These are phyloP conservation scores for Parazoanthus swiftii DNA, from an alignment of 92 coral and sea anemone genomes.

Conservation along the genomic window DNA sequence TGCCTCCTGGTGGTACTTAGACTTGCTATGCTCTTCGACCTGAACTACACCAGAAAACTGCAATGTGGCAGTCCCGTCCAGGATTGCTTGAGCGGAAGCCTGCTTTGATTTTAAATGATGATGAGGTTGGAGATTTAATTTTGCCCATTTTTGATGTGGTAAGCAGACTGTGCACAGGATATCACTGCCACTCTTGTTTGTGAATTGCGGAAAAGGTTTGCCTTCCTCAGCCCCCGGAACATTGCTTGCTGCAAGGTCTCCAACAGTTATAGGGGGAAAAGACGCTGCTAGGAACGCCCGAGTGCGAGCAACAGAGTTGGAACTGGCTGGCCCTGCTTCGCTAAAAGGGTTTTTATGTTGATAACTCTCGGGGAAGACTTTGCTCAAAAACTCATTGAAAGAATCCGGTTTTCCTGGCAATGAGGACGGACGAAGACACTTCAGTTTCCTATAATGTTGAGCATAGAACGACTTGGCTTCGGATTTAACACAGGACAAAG, in stretches of 20 bases:
- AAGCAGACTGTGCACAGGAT: slow-evolving; percentile 42
- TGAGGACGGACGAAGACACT: slow-evolving; percentile 36
- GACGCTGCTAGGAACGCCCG: slow-evolving; percentile 48
- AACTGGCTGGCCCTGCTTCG: slow-evolving; percentile 22
- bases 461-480: slow-evolving; percentile 18
- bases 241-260: slow-evolving; percentile 36
- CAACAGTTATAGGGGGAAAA: slow-evolving; percentile 50
- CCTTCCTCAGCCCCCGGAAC: slow-evolving; percentile 37
- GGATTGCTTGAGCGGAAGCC: slow-evolving; percentile 18
- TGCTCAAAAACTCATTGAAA: slow-evolving; percentile 39
- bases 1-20: slow-evolving; percentile 41
- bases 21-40: slow-evolving; percentile 24
- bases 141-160: slow-evolving; percentile 51
- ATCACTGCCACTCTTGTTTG: slow-evolving; percentile 29
- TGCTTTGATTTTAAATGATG: slow-evolving; percentile 35
- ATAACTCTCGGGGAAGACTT: slow-evolving; percentile 5
- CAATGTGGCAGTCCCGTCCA: slow-evolving; percentile 39
- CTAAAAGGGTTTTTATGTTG: not conserved
- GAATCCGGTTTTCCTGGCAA: slow-evolving; percentile 47
- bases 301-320: slow-evolving; percentile 26
- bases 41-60: slow-evolving; percentile 43
- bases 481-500: not conserved
- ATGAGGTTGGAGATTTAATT: slow-evolving; percentile 21
- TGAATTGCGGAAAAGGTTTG: slow-evolving; percentile 47
- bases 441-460: slow-evolving; percentile 44